phyloP scores from a whole-genome alignment of 2,113 vertebrate genomes.

The Hoplias malabaricus region DNA sequence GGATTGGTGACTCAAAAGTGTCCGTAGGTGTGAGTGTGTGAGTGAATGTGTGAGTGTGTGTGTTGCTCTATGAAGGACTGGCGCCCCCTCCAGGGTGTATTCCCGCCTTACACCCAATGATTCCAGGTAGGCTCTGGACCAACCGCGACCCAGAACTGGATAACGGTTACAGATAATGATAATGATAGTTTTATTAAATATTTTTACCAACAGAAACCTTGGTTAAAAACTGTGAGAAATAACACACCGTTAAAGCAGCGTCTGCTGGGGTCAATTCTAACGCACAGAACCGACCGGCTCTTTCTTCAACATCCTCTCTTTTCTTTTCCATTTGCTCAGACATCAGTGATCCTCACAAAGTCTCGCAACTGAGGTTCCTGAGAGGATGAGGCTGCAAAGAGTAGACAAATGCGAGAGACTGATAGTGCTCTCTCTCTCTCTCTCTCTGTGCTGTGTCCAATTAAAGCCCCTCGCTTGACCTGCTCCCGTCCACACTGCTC shows the following conservation, averaged over 20 bases:
- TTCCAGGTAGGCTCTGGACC: too few relatives aligned
- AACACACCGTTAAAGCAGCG: background rate
- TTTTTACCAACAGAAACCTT: too few relatives aligned
- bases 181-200: too few relatives aligned
- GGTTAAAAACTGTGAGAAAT: background rate
- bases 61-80: too few relatives aligned
- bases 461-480: slow-evolving; percentile 30
- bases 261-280: background rate
- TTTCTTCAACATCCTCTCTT: slow-evolving; percentile 10
- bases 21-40: too few relatives aligned
- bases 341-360: slow-evolving; percentile 25
- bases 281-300: too few relatives aligned
- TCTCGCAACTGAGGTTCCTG: slow-evolving; percentile 9
- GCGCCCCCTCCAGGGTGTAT: too few relatives aligned
- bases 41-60: too few relatives aligned
- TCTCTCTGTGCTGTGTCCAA: slow-evolving; percentile 31
- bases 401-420: slow-evolving; percentile 4
- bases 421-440: background rate
- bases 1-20: too few relatives aligned
- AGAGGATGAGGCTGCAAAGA: slow-evolving; percentile 13
- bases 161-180: too few relatives aligned
- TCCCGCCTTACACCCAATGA: too few relatives aligned
- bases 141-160: too few relatives aligned
- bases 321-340: slow-evolving; percentile 27
- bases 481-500: background rate